These are phyloP conservation scores for Coccyzus lansbergi DNA, from an alignment of 2,797 vertebrate genomes.

Conservation along the genomic window DNA sequence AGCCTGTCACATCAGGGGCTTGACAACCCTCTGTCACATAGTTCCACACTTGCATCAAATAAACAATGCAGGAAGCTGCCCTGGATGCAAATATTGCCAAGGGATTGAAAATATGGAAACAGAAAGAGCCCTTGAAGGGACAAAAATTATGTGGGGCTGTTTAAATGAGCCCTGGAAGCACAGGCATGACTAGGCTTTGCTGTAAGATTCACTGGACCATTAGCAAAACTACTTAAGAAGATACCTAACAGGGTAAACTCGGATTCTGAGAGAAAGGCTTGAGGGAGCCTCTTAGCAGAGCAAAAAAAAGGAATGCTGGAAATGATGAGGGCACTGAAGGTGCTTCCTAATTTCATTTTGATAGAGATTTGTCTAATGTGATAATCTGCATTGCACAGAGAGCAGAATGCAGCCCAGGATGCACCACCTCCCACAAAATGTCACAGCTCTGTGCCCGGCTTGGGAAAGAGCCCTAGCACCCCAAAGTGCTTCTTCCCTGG, in stretches of 20 bases:
- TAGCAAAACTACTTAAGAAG: background rate
- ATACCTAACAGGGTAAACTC: background rate
- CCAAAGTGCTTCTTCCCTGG: rapidly evolving
- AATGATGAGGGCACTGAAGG: background rate
- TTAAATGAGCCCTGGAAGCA: background rate
- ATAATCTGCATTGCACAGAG: background rate
- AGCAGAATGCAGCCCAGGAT: background rate
- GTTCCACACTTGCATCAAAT: background rate
- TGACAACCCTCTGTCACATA: background rate
- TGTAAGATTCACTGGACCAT: background rate
- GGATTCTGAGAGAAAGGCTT: background rate
- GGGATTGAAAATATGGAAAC: background rate
- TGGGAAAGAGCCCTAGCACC: background rate
- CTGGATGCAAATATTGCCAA: background rate
- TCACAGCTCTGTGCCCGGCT: background rate
- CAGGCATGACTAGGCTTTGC: background rate
- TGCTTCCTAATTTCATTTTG: background rate
- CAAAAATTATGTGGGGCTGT: background rate
- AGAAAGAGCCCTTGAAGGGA: background rate
- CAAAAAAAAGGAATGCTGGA: background rate
- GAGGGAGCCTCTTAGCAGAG: background rate
- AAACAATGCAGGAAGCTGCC: rapidly evolving
- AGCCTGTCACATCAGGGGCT: background rate
- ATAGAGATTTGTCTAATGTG: background rate
- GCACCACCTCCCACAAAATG: background rate